Evolutionary conservation across 2,113 vertebrate genomes (phyloP), one percentile per base, ranked within the genome.

Genomic region (Trichomycterus rosablanca): DNA sequence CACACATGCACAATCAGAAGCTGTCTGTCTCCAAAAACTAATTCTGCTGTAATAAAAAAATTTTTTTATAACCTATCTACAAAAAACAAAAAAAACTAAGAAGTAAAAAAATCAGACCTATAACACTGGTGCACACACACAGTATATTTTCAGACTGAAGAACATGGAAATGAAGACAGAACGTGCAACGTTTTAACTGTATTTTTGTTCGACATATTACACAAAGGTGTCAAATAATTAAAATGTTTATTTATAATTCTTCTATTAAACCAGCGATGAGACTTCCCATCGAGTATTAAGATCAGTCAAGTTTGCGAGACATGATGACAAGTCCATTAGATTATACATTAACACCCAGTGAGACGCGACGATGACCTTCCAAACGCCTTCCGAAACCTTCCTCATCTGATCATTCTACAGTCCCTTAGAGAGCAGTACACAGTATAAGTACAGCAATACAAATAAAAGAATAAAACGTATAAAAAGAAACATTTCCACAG

Each of bases 271-370:
- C 73, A 80, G 76, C 54, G 73, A 80, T 70, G 70, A 81, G 74
- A 77, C 78, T 75, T 76, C 76, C 72, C 72, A 80, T 86, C 83
- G 84, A 81, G 78, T 85, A 84, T 77, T 76, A 86, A 83, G 63
- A 82, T 80, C 81, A 78, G 83, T 86, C 82, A 86, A 81, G 84
- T 86, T 78, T 48, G 78, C 73, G 59, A 77, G 20, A 61, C 74
- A 75, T 48, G 23, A 43, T 64, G 57, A 73, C 16, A 2, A 71
- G 57, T 80, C 71, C 69, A 61, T 68, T 76, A 66, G 74, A 83
- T 84, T 82, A 81, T 77, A 87, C 80, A 74, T 71, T 74, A 81
- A 84, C 78, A 84, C 78, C 75, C 75, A 84, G 83, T 77, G 76
- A 81, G 75, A 84, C 80, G 80, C 81, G 84, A 83, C 65, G 28